Base-by-base conservation (phyloP, 1,140 invertebrate species). In the Temnothorax longispinosus region DNA sequence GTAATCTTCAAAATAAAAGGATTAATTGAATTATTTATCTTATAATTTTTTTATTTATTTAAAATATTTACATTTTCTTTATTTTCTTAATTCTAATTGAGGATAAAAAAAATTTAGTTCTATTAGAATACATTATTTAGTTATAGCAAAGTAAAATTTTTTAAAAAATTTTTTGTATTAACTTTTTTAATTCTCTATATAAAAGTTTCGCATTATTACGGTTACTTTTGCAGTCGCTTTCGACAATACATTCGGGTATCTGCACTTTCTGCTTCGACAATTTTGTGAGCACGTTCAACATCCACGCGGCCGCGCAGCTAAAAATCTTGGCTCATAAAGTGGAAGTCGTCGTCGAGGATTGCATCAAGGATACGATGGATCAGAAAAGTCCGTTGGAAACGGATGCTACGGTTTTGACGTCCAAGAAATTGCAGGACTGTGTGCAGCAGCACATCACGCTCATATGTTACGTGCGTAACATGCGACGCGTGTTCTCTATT, bases 201-300 rank as follows among this genome's bases (percentile, higher is more conserved):
- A 8, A 60, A 35, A 38, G 47, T 60, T 13, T 58, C 2, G 6
- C 21, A 41, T 71, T 71, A n/a, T 7, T 32, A 38, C 52, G 21
- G 4, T 44, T 7, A 58, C 47, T 74, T 10, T 77, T 44, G 0
- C 35, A 92, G 92, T 69, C 82, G n/a, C 67, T 91, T 6, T 78
- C 86, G 11, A 35, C 84, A 21, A 69, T 67, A n/a, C 85, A 90
- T 32, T 38, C 84, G 6, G 88, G 89, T 21, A 41, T 92, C 7
- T 90, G 89, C 18, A 91, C 82, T 47, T 85, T 89, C 47, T 92
- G 90, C 52, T 91, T 92, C 44, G 90, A 92, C 75, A 91, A 90
- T 72, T 88, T 92, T n/a, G 50, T 93, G 1, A 90, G 88, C 27
- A 88, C 87, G 0, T 38, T 92, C 2, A 91, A 89, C 52, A 67